Percentiles rank a stretch among this genome's conserved stretches.
phyloP scores from a whole-genome alignment of 2,888 invertebrate genomes.

The Ectemnius cavifrons region DNA sequence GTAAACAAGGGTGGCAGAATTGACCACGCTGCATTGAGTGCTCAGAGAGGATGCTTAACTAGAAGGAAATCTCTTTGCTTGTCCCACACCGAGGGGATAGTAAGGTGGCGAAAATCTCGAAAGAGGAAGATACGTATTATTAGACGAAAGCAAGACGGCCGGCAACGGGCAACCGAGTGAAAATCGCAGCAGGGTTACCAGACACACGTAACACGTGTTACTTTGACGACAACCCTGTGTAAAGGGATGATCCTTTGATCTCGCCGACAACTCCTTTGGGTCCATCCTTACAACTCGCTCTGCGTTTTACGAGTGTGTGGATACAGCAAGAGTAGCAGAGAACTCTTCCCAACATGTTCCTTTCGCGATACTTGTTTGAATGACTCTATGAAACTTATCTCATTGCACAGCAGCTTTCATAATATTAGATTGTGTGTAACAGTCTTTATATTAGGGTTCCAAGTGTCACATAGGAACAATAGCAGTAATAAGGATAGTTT shows the following conservation, averaged over 20 bases:
- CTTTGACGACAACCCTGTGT: slow-evolving; percentile 65
- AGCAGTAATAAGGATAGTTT: too few relatives aligned
- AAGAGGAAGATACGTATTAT: slow-evolving; percentile 50
- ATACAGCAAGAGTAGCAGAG: slow-evolving; percentile 2
- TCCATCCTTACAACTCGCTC: slow-evolving; percentile 45
- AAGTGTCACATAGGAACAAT: too few relatives aligned
- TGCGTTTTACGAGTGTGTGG: slow-evolving; percentile 44
- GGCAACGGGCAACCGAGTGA: slow-evolving; percentile 55
- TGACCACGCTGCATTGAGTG: neutral
- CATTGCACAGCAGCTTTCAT: too few relatives aligned
- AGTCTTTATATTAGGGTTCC: too few relatives aligned
- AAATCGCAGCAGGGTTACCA: slow-evolving; percentile 55
- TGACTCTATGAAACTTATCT: slow-evolving; percentile 13
- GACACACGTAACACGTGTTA: slow-evolving; percentile 60
- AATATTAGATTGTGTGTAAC: too few relatives aligned
- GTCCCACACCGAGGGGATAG: slow-evolving; percentile 4
- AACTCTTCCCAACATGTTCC: neutral
- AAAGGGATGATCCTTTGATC: slow-evolving; percentile 70
- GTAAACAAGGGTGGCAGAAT: neutral
- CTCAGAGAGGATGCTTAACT: slow-evolving; percentile 39
- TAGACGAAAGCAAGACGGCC: slow-evolving; percentile 45
- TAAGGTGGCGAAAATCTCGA: slow-evolving; percentile 16
- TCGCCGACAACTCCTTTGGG: slow-evolving; percentile 58
- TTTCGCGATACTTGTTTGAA: neutral
- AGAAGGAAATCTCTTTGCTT: slow-evolving; percentile 37